Evolutionary conservation across 2,113 vertebrate species (phyloP).

Genomic region (Cairina moschata): DNA sequence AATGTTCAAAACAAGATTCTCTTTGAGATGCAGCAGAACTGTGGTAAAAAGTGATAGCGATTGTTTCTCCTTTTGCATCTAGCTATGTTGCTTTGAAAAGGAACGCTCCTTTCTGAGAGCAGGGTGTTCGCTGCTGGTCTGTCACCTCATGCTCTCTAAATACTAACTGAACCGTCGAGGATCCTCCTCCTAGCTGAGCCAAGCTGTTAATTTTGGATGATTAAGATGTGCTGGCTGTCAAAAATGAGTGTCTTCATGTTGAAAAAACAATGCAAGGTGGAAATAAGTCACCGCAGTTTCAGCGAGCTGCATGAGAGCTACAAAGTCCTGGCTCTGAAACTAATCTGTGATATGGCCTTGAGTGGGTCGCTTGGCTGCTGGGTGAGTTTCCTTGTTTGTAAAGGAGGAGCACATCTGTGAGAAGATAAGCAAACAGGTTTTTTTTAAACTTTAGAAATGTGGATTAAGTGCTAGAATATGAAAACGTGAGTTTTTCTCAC

Average conservation of each 20-base stretch:
- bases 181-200: neutral
- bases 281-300: neutral
- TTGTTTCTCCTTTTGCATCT: no score
- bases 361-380: neutral
- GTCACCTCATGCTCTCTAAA: neutral
- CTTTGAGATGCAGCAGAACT: neutral
- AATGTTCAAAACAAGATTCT: neutral
- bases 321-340: neutral
- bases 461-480: neutral
- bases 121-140: neutral
- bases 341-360: neutral
- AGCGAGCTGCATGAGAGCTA: neutral
- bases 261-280: neutral
- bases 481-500: fast-evolving
- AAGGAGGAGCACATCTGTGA: neutral
- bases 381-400: neutral
- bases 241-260: neutral
- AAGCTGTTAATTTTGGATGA: neutral
- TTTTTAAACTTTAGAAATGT: neutral
- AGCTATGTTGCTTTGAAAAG: neutral
- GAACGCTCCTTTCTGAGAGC: fast-evolving
- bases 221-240: neutral
- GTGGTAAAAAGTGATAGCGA: neutral
- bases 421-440: neutral
- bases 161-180: neutral